These are phyloP conservation scores for Amphiprion percula DNA, from an alignment of 2,113 vertebrate species.

Conservation along the genomic window DNA sequence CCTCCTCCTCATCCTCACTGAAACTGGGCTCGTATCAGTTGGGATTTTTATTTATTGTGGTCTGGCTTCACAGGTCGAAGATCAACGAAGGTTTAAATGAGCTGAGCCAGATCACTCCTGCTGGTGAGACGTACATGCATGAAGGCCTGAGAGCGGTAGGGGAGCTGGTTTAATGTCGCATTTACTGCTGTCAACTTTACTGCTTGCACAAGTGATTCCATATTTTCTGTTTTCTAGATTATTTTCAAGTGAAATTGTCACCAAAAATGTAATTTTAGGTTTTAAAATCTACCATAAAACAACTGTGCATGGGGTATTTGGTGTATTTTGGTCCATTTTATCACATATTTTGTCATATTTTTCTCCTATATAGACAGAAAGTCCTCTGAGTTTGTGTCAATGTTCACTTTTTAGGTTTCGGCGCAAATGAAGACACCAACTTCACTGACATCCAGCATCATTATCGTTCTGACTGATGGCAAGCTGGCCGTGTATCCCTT, in stretches of 20 bases:
- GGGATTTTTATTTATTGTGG: too few species aligned
- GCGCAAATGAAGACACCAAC: constrained; percentile 88
- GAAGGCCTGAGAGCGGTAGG: constrained; percentile 90
- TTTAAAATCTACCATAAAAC: too few species aligned
- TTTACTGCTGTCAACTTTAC: not conserved
- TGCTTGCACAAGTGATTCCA: not conserved
- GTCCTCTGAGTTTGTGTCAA: not conserved
- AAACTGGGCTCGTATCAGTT: not conserved
- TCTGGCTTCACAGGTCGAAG: constrained; percentile 73
- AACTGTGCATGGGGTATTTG: too few species aligned
- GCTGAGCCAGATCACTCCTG: constrained; percentile 87
- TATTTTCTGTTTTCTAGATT: not conserved
- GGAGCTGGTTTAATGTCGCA: not conserved
- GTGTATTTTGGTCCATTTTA: too few species aligned
- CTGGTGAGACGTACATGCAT: constrained; percentile 95
- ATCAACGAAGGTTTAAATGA: constrained; percentile 89
- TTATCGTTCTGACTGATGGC: constrained; percentile 96
- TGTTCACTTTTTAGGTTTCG: constrained; percentile 84
- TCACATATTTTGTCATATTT: too few species aligned
- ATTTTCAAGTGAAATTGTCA: too few species aligned
- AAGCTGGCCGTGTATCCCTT: constrained; percentile 89
- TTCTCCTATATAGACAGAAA: not conserved
- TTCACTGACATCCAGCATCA: constrained; percentile 88
- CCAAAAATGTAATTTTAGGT: too few species aligned
- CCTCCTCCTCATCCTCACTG: not conserved